Evolutionary conservation across 2,888 invertebrate genomes (phyloP), one percentile per base, ranked within the genome.

Genomic region (Lamellibrachia satsuma): DNA sequence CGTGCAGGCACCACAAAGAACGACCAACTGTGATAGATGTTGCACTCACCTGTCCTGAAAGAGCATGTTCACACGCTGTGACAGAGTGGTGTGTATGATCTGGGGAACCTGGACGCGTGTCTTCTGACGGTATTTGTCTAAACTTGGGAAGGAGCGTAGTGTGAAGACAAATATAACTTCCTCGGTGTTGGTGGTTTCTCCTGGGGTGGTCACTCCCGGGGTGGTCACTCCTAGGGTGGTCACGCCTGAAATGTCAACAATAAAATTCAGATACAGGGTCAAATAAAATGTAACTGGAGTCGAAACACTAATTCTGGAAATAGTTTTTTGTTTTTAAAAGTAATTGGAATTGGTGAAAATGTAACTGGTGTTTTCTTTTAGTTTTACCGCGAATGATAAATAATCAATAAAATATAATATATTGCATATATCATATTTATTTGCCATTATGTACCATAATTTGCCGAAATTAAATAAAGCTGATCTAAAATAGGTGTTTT

Each of bases 151-250:
- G 8, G 95, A 95, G 8, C 94, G 93, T 22, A 95, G 93, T 90
- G 94, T 94, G 92, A 95, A 95, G 15, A 95, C 94, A 93, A 95
- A 96, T 57, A 96, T 93, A 8, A 93, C 93, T 90, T 94, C 93
- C 91, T 92, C 92, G 15, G 93, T 93, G 6, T 93, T 92, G 55
- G 52, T 91, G n/a, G 93, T 93, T 52, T 93, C 94, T n/a, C 92
- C 94, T 93, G 93, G 92, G 92, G 91, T n/a, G 60, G n/a, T 51
- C 39, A 39, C 39, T 39, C 39, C 39, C 39, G 39, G 39, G 55
- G 52, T 91, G n/a, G 93, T 93, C 51, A 93, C 94, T n/a, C 92
- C 94, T 92, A 93, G 92, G 92, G 90, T n/a, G 60, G n/a, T 51
- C 39, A 39, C 39, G 39, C 39, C 39, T 39, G 55, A n/a, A 39